Percentiles rank a stretch among this genome's conserved stretches.
phyloP scores from a whole-genome alignment of 2,888 invertebrate species.

The Lasius fuliginosus region DNA sequence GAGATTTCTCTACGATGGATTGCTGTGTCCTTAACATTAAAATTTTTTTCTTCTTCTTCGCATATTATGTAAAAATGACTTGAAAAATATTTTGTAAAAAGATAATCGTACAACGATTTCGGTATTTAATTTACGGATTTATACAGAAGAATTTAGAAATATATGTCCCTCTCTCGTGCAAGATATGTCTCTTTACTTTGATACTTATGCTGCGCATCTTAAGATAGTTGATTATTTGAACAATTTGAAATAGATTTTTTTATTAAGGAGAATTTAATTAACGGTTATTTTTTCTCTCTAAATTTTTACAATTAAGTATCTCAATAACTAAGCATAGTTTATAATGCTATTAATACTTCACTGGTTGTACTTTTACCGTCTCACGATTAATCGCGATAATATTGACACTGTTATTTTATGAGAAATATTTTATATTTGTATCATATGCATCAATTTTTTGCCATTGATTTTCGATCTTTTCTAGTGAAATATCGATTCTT shows the following conservation, averaged over 20 bases:
- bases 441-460: slow-evolving; percentile 12
- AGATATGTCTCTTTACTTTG: not conserved
- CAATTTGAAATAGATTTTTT: too few species aligned
- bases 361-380: not conserved
- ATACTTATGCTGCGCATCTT: too few species aligned
- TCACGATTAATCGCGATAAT: not conserved
- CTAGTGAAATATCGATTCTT: slow-evolving; percentile 35
- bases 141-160: too few species aligned
- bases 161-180: too few species aligned
- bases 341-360: not conserved
- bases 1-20: slow-evolving; percentile 54
- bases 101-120: not conserved
- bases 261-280: too few species aligned
- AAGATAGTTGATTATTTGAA: too few species aligned
- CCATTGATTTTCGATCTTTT: slow-evolving; percentile 24
- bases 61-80: not conserved
- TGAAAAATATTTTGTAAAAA: not conserved
- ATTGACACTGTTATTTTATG: slow-evolving; percentile 10
- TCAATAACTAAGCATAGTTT: not conserved
- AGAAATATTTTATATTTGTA: slow-evolving; percentile 6
- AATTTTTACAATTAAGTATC: not conserved
- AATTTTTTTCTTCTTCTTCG: not conserved
- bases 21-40: not conserved
- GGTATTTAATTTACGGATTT: not conserved
- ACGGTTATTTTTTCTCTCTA: too few species aligned